Evolutionary conservation across 2,888 invertebrate genomes (phyloP), one percentile per base, ranked within the genome.

Genomic region (Caenorhabditis sulstoni): DNA sequence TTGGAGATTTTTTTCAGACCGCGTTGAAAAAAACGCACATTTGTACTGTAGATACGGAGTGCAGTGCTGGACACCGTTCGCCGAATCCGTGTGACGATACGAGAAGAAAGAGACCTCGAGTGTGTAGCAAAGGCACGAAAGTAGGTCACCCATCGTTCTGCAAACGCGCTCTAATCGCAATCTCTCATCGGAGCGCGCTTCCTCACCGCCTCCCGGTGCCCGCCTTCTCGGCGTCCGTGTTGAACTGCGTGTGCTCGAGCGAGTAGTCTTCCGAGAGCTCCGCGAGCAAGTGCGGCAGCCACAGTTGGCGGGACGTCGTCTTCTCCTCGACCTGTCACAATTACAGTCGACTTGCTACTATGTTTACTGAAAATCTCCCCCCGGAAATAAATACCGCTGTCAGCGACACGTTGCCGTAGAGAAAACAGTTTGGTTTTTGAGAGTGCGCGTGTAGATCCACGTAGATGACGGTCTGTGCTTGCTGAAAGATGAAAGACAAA

Each of bases 371-470:
- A 29, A 29, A 29, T 29, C 29, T 3, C 29, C 29, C n/a, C n/a
- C n/a, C n/a, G n/a, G n/a, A n/a, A n/a, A n/a, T n/a, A 52, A 3
- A 16, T 39, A 66, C 74, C 22, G 66, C 45, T 18, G 74, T 58
- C 66, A 66, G 7, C 14, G 62, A 68, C 0, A 73, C 89, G 84
- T 96, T 97, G 22, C 97, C 98, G 88, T 96, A 95, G 81, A 97
- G 94, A 91, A 97, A 98, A 65, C 95, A 94, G 9, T 97, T 97
- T 90, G 95, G 94, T 77, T 96, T 93, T 85, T 95, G 96, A 14
- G 95, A 94, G 90, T 98, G 96, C 8, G 96, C 95, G 91, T 99
- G 98, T 58, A 99, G 92, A 91, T 99, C 98, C 67, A 99, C 93
- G 79, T 96, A 95, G 90, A 97, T 95, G 91, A 97, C 97, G 87